Evolutionary conservation across 2,888 invertebrate species (phyloP).

Genomic region (Drosophila mayaguana): DNA sequence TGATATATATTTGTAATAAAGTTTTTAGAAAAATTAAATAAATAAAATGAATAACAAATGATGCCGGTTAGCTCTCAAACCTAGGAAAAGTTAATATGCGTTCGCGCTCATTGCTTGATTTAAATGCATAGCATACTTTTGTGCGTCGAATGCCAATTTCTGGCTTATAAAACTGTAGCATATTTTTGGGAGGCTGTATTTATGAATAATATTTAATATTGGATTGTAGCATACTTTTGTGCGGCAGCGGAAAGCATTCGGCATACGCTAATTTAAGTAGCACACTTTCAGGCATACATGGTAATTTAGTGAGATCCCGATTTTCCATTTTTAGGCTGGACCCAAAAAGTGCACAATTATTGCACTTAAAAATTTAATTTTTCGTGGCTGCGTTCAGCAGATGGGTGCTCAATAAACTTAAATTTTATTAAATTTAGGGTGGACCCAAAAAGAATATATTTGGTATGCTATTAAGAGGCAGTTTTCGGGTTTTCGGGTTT

Average conservation of each 20-base stretch:
- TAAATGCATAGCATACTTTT: neutral
- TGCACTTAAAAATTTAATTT: neutral
- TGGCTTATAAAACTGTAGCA: neutral
- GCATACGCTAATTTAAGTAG: neutral
- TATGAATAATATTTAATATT: neutral
- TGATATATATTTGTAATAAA: neutral
- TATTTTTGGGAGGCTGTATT: neutral
- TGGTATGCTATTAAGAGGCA: too few species aligned
- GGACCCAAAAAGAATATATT: neutral
- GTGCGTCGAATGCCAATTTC: too few species aligned
- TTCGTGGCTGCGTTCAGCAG: neutral
- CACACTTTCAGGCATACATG: neutral
- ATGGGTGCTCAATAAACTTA: neutral
- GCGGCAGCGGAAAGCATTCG: neutral
- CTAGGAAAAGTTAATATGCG: neutral
- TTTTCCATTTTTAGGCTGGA: neutral
- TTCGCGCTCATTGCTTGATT: neutral
- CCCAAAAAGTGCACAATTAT: neutral
- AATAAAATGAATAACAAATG: neutral
- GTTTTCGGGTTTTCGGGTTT: too few species aligned
- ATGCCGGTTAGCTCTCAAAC: too few species aligned
- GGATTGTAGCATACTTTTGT: constrained; percentile 2
- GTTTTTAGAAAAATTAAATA: constrained; percentile 2
- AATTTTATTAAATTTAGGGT: neutral
- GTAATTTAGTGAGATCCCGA: neutral